Conservation (phyloP, 2,113 vertebrate species). For the Onychorhynchus coronatus region DNA sequence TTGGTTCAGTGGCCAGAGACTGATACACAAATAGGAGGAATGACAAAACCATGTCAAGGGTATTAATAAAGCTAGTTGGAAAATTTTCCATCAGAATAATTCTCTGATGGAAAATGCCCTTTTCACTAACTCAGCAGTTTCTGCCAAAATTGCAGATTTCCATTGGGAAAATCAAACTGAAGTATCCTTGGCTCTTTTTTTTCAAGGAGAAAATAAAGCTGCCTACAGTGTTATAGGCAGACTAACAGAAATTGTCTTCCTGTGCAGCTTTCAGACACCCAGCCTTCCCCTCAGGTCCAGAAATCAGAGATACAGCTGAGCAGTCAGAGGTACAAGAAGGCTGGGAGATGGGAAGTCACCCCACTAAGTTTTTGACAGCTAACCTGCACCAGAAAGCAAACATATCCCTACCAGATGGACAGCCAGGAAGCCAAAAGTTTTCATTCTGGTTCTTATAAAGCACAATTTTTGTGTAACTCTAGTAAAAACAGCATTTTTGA, state of each 20-base stretch:
- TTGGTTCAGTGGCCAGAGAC: conserved; percentile 9
- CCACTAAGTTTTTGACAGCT: not conserved
- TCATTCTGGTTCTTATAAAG: not conserved
- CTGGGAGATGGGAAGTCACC: not conserved
- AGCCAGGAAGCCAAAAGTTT: not conserved
- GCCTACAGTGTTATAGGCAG: rapidly evolving
- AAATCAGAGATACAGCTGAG: not conserved
- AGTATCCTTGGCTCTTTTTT: conserved; percentile 11
- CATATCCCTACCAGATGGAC: not conserved
- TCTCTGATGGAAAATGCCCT: conserved; percentile 19
- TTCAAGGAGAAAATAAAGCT: not conserved
- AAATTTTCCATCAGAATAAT: conserved; percentile 58
- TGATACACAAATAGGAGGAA: conserved; percentile 43
- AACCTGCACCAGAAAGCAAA: not conserved
- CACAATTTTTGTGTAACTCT: not conserved
- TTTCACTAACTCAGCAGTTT: conserved; percentile 49
- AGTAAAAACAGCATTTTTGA: not conserved
- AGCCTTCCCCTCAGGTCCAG: not conserved
- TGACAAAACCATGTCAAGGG: conserved; percentile 64
- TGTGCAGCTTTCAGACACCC: not conserved
- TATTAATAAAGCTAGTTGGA: conserved; percentile 54
- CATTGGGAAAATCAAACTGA: conserved; percentile 20
- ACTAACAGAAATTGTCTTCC: not conserved
- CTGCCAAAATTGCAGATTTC: conserved; percentile 33
- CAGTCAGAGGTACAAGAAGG: not conserved